Base-by-base conservation (phyloP, 1,140 invertebrate genomes). In the Agraylea sexmaculata region DNA sequence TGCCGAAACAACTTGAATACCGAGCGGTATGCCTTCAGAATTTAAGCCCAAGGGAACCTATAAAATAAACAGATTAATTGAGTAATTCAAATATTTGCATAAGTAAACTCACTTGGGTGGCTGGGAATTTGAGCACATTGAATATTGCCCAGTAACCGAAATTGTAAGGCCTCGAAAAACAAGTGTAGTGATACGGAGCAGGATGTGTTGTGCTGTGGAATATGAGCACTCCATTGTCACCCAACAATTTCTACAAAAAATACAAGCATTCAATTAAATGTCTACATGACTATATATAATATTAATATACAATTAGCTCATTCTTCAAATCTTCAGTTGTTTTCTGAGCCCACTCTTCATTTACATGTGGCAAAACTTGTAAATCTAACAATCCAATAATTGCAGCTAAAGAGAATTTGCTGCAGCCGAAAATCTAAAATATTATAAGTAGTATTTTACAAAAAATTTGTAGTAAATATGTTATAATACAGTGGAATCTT, bases 61-160 rank as follows among this genome's bases (percentile, higher is more conserved):
- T 17, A 55, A 46, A 40, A 13, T 5, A 41, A 15, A 37, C 15
- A 43, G 17, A 29, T 39, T 20, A 32, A 31, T 28, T 28, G 11
- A 12, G 20, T 20, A n/a, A 12, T 37, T 34, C 23, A 35, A 35
- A 17, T 28, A 28, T 8, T 17, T 23, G 29, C 5, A 20, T 22
- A 28, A 33, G 11, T 13, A 15, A 27, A 40, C 23, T 40, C 43
- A 79, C 70, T 70, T 93, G 88, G 0, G 83, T 91, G 1, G 75
- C 79, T 5, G 92, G 91, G 11, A 93, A 62, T 20, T 77, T 76
- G 1, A 95, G 58, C 5, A 79, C 79, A 64, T 95, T 97, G 57
- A 94, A 89, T 25, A 96, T 66, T 18, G 76, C 80, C 60, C 86
- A 91, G 58, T 94, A 91, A 5, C 76, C 71, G 62, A 92, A 93